Base-by-base conservation (phyloP, 92 coral and sea anemone genomes). In the Parazoanthus atlanticus region DNA sequence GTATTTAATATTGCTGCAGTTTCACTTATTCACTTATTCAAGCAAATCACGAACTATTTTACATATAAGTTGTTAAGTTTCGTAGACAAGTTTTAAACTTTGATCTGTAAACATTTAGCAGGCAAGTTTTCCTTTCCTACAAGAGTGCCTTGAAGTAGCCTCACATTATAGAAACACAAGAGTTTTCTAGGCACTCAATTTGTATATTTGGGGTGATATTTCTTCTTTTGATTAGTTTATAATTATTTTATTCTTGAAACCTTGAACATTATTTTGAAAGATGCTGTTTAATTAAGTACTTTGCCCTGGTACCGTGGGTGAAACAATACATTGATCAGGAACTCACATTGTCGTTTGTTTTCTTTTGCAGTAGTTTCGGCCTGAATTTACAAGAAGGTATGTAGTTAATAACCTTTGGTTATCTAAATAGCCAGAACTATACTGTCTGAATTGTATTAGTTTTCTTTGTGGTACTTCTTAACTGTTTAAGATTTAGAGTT, bases 321-420 rank as follows among this genome's bases (percentile, higher is more conserved):
- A 69, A 84, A 70, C 61, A 84, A 6, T 84, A 84, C 52, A 28
- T 43, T 84, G 78, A 70, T 49, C 78, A 70, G 66, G 9, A 70
- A 66, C 69, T 34, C 12, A 36, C 5, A 78, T n/a, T 43, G 49
- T 83, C 6, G 54, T 46, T 46, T 70, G 30, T 43, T 84, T 84
- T 41, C 41, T 69, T 75, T 67, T 43, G 78, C 87, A 84, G 58
- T 52, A 52, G 87, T 41, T 84, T 84, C 41, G 87, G 78, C 25
- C 33, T 84, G 61, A 70, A 84, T 54, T 26, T 84, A 70, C 87
- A 40, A 70, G 87, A 84, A 69, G 87, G 87, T 84, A 84, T 69
- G 87, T 84, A 61, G 25, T 61, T 23, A 61, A 61, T 28, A 61
- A 61, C 69, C 26, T 17, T n/a, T 46, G 52, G 52, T 46, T 46